These are phyloP conservation scores for Mormyrus iriodes DNA, from an alignment of 2,113 vertebrate genomes.

Conservation along the genomic window DNA sequence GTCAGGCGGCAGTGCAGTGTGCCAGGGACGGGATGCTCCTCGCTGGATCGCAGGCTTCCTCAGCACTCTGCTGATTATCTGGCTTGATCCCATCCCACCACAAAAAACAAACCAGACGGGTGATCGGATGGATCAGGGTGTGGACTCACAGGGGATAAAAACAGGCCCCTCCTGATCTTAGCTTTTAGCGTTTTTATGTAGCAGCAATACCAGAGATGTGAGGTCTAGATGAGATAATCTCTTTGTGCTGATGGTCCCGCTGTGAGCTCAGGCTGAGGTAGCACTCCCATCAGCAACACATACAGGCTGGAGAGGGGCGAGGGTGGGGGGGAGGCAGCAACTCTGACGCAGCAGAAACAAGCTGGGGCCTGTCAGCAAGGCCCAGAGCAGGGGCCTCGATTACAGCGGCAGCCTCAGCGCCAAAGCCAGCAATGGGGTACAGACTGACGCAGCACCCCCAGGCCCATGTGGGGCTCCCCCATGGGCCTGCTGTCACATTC, in stretches of 20 bases:
- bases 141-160: neutral
- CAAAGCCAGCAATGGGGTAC: neutral
- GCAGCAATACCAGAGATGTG: neutral
- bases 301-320: neutral
- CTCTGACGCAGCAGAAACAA: slow-evolving; percentile 20
- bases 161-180: neutral
- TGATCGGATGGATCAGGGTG: neutral
- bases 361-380: neutral
- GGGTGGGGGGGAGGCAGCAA: slow-evolving; percentile 1
- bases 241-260: neutral
- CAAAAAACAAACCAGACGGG: neutral
- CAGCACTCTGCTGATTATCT: neutral
- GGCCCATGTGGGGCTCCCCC: neutral
- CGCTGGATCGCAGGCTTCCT: neutral
- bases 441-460: neutral
- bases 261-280: slow-evolving; percentile 14
- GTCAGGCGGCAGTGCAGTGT: neutral
- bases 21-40: neutral
- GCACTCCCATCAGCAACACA: slow-evolving; percentile 1
- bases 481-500: neutral
- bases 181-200: neutral
- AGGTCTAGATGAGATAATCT: neutral
- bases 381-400: neutral
- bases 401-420: neutral
- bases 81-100: slow-evolving; percentile 24